Base-by-base conservation (phyloP, 2,888 invertebrate genomes). In the Smittia sp. region DNA sequence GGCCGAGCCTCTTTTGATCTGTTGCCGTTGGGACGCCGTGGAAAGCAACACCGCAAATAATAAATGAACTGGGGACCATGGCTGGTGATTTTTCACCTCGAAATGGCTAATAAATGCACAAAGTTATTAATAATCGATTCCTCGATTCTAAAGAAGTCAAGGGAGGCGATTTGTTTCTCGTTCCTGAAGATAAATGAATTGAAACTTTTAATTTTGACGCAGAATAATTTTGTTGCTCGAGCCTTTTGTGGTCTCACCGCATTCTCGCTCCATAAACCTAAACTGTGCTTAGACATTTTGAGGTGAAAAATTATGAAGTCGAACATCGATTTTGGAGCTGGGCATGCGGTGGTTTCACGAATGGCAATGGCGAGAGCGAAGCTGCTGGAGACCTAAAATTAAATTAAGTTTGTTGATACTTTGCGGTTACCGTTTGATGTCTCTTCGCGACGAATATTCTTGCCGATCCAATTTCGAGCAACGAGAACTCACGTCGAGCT, bases 11-110 rank as follows among this genome's bases (percentile, higher is more conserved):
- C 54, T 69, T 69, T 69, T 69, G 69, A 69, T 69, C 69, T 69
- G 46, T 24, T 69, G 69, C 69, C 54, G 69, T 69, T n/a, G 38
- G 22, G 1, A 32, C 15, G 13, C 15, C 18, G 11, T n/a, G 38
- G 9, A 54, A 27, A 69, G 46, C 20, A 46, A 69, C 41, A 69
- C 69, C 69, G 69, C 69, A 69, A 69, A 69, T 54, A 69, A 69
- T 32, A 41, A 69, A 69, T 69, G 69, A 52, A 46, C 46, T n/a
- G n/a, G 39, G 25, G 25, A 46, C 46, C 4, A 3, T 46, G 6
- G 22, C 39, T 68, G 46, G 20, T 68, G 39, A 69, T 54, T 69
- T 67, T 67, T 52, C 54, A 69, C 52, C 41, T 52, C 69, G 69
- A 69, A 41, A 46, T 24, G 22, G 1, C 24, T 46, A 68, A 68